Evolutionary conservation across 1,140 invertebrate genomes (phyloP).

Genomic region (Calliphora vicina): DNA sequence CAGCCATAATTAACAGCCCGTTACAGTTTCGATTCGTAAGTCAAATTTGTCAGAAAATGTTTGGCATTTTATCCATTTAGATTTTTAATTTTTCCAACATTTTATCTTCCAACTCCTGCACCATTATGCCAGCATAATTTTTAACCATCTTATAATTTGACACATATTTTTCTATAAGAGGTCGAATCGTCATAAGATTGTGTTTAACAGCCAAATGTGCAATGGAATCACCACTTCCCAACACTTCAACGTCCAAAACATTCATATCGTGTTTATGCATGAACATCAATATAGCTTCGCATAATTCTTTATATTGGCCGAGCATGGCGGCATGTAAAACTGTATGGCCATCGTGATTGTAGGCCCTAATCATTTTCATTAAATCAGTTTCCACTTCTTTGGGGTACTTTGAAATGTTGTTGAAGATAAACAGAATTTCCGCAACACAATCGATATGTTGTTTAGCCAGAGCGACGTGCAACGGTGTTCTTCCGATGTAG

Average conservation of each 20-base stretch:
- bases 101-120: neutral
- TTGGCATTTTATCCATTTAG: too few relatives aligned
- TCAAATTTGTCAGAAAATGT: too few relatives aligned
- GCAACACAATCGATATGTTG: neutral
- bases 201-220: constrained; percentile 6
- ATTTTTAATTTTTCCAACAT: neutral
- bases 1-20: too few relatives aligned
- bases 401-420: neutral
- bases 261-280: neutral
- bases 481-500: neutral
- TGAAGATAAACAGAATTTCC: neutral
- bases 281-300: neutral
- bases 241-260: neutral
- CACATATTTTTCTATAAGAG: neutral
- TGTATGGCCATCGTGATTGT: neutral
- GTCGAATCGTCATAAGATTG: neutral
- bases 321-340: neutral
- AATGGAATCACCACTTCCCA: neutral
- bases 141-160: neutral
- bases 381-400: neutral
- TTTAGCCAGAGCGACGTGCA: neutral
- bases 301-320: neutral
- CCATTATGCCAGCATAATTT: neutral
- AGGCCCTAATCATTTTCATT: neutral
- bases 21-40: too few relatives aligned